Evolutionary conservation across 2,797 vertebrate species (phyloP).

Genomic region (Geranospiza caerulescens): DNA sequence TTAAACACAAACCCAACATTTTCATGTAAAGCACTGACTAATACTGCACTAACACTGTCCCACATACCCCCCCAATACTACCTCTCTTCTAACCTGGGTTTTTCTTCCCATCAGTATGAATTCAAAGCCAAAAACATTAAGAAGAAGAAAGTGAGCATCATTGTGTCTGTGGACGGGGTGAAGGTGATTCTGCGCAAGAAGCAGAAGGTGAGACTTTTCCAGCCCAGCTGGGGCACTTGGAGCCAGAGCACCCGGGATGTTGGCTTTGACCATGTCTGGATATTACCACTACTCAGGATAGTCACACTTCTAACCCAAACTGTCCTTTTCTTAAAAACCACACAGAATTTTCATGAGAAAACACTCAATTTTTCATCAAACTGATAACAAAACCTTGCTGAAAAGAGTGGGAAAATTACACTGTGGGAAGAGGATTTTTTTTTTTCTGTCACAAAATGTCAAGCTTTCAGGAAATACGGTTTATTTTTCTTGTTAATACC

Average conservation of each 20-base stretch:
- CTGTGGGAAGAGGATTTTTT: neutral
- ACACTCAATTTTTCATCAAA: neutral
- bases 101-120: constrained; percentile 80
- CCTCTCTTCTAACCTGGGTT: neutral
- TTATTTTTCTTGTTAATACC: neutral
- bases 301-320: neutral
- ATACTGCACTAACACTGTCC: neutral
- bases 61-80: neutral
- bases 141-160: constrained; percentile 89
- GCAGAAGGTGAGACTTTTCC: constrained; percentile 77
- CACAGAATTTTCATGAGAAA: neutral
- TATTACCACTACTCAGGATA: neutral
- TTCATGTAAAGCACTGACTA: neutral
- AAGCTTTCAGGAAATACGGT: neutral
- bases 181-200: constrained; percentile 87
- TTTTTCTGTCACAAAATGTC: neutral
- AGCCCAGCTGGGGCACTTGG: neutral
- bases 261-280: neutral
- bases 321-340: neutral
- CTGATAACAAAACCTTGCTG: neutral
- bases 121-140: constrained; percentile 93
- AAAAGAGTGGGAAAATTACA: neutral
- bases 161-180: constrained; percentile 86
- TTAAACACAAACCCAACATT: neutral
- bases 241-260: neutral